Percentiles rank a stretch among this genome's conserved stretches.
These are phyloP conservation scores for Pocillopora grandis DNA, from an alignment of 92 coral and sea anemone species.

Conservation along the genomic window DNA sequence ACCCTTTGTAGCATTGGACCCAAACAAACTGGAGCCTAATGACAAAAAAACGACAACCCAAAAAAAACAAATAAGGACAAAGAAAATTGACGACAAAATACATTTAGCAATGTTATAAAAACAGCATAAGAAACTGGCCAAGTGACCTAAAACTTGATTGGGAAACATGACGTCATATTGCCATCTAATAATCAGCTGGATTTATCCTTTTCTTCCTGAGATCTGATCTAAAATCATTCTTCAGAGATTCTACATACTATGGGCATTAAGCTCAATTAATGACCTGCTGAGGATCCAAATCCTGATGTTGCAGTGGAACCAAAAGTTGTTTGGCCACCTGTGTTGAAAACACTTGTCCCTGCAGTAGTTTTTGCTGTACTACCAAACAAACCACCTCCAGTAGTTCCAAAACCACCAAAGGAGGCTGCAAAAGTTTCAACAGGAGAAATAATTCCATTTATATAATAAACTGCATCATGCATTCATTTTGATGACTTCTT, in stretches of 20 bases:
- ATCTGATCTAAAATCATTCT: too few species aligned
- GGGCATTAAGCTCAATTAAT: background rate
- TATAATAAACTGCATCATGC: too few species aligned
- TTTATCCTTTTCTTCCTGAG: too few species aligned
- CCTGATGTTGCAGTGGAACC: constrained; percentile 52
- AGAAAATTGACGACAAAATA: too few species aligned
- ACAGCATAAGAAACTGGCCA: too few species aligned
- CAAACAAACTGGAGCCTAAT: constrained; percentile 46
- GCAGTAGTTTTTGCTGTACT: constrained; percentile 23
- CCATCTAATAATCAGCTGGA: too few species aligned
- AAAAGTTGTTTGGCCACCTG: constrained; percentile 36
- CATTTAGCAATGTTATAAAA: too few species aligned
- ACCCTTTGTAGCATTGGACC: constrained; percentile 29
- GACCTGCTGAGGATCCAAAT: constrained; percentile 51
- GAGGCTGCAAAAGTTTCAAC: constrained; percentile 4
- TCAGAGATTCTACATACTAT: too few species aligned
- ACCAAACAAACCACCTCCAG: constrained; percentile 67
- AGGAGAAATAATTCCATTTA: background rate
- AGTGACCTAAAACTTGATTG: too few species aligned
- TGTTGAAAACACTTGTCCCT: constrained; percentile 34
- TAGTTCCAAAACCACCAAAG: constrained; percentile 54
- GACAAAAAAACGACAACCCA: background rate
- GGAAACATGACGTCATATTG: too few species aligned
- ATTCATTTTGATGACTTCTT: too few species aligned
- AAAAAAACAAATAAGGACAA: background rate